Percentiles rank a stretch among this genome's conserved stretches.
phyloP scores from a whole-genome alignment of 2,113 vertebrate genomes.

The Megatriorchis doriae region DNA sequence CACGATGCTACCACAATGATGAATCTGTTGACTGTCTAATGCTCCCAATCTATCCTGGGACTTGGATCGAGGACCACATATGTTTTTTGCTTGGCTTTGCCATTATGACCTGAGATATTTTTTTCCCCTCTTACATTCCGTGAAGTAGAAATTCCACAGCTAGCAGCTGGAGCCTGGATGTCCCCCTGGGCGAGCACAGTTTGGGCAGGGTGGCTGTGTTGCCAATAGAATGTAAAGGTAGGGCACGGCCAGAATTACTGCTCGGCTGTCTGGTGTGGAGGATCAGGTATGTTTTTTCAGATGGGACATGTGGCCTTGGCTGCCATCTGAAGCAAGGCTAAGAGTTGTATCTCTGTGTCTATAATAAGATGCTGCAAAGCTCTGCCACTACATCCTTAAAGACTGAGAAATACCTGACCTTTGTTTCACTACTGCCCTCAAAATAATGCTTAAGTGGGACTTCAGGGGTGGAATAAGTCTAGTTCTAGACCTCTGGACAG shows the following conservation, averaged over 20 bases:
- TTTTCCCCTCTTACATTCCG: background rate
- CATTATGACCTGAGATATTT: background rate
- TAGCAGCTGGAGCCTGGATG: background rate
- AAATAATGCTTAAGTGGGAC: background rate
- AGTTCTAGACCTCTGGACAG: background rate
- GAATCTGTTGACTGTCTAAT: background rate
- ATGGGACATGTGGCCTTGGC: background rate
- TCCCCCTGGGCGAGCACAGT: background rate
- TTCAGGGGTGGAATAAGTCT: background rate
- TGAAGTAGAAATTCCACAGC: background rate
- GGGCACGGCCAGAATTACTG: background rate
- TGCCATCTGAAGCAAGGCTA: background rate
- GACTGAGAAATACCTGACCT: background rate
- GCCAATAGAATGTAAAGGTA: background rate
- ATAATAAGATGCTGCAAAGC: background rate
- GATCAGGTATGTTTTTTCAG: background rate
- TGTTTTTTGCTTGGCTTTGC: background rate
- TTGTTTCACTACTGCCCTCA: slow-evolving; percentile 6
- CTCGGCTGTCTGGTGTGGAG: background rate
- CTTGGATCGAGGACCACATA: background rate
- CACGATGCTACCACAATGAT: background rate
- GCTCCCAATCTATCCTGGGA: background rate
- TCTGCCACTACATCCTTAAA: background rate
- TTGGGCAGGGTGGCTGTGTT: background rate
- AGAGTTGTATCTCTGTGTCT: background rate